Evolutionary conservation across 2,797 vertebrate genomes (phyloP).

Genomic region (Mormyrops boulengeri): DNA sequence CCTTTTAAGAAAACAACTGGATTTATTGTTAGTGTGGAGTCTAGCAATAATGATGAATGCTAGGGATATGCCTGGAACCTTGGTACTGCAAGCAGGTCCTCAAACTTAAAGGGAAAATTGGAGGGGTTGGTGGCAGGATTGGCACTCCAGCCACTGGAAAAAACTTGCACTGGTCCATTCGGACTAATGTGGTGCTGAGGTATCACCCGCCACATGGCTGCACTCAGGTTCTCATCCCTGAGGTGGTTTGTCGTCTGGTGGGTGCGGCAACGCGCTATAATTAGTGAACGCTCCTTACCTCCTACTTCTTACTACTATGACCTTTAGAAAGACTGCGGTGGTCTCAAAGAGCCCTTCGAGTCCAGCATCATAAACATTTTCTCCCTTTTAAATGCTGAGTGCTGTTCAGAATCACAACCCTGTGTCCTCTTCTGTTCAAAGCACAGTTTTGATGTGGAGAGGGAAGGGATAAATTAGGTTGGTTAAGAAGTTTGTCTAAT

Average conservation of each 20-base stretch:
- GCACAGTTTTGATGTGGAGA: not conserved
- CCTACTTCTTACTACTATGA: not conserved
- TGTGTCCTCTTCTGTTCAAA: not conserved
- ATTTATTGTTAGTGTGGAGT: too few relatives aligned
- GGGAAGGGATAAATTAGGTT: not conserved
- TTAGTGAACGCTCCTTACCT: not conserved
- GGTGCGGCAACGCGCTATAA: not conserved
- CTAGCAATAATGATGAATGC: too few relatives aligned
- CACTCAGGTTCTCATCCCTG: not conserved
- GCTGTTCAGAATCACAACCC: not conserved
- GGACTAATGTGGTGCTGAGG: not conserved
- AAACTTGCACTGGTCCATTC: not conserved
- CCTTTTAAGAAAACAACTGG: too few relatives aligned
- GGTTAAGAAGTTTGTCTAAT: not conserved
- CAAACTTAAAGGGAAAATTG: not conserved
- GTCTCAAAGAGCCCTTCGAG: not conserved
- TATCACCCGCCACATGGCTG: not conserved
- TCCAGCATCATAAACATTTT: not conserved
- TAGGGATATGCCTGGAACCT: too few relatives aligned
- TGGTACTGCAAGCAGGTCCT: not conserved
- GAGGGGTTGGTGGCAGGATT: not conserved
- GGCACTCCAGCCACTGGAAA: not conserved
- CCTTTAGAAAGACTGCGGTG: not conserved
- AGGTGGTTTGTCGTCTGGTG: not conserved
- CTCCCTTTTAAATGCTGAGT: not conserved